Evolutionary conservation across 1,140 invertebrate species (phyloP).

Genomic region (Wiebesia pumilae): DNA sequence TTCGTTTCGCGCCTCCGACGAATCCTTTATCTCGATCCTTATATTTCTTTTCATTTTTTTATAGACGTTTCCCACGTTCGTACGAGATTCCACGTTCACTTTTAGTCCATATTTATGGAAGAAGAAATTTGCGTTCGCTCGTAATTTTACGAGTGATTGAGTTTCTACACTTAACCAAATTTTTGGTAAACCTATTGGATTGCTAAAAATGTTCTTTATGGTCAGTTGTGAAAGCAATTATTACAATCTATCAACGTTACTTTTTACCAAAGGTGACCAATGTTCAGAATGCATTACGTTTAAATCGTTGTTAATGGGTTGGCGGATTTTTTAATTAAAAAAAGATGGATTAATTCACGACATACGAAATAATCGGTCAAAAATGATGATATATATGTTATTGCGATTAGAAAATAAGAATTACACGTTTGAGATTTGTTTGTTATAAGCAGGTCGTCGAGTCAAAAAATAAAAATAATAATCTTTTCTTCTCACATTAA

Average conservation of each 20-base stretch:
- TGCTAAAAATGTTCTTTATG: neutral
- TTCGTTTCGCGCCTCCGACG: conserved; percentile 14
- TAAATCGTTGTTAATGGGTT: too few relatives aligned
- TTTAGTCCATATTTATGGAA: conserved; percentile 4
- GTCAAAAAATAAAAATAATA: neutral
- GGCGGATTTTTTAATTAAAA: neutral
- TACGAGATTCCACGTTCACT: neutral
- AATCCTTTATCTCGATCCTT: neutral
- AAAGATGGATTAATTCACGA: neutral
- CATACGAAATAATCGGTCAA: neutral
- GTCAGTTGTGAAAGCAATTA: neutral
- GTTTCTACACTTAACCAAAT: neutral
- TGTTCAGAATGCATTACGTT: neutral
- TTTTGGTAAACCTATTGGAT: neutral
- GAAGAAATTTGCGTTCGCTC: neutral
- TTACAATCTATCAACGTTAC: neutral
- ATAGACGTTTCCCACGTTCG: conserved; percentile 5
- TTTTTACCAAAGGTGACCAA: neutral
- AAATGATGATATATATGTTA: neutral
- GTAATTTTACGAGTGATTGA: neutral
- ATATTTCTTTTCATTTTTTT: neutral
- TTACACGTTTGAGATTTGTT: too few relatives aligned
- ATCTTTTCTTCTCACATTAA: too few relatives aligned
- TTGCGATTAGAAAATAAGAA: neutral
- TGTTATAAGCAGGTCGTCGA: too few relatives aligned